Conservation (phyloP, 35 echinoderm and acorn worm genomes). For the Apostichopus parvimensis region DNA sequence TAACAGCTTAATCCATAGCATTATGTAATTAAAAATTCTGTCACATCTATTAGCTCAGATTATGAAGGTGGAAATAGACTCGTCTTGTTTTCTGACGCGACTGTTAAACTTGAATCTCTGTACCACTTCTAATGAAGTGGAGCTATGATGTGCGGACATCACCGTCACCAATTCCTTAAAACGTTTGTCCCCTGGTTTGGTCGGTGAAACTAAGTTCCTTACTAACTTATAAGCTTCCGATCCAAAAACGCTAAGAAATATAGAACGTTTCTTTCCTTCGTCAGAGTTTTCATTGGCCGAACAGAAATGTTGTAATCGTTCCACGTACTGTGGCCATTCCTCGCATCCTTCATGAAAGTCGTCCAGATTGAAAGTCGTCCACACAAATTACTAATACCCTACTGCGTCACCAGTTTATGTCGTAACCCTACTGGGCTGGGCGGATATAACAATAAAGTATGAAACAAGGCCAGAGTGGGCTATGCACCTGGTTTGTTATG, state of each 20-base stretch:
- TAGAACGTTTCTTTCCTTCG: conserved; percentile 27
- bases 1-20: conserved; percentile 65
- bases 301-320: conserved; percentile 56
- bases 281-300: conserved; percentile 57
- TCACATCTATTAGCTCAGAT: conserved; percentile 56
- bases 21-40: conserved; percentile 18
- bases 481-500: too few species aligned
- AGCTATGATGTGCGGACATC: conserved; percentile 54
- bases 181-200: conserved; percentile 44
- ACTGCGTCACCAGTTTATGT: too few species aligned
- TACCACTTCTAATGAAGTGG: conserved; percentile 56
- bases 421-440: too few species aligned
- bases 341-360: neutral
- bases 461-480: too few species aligned
- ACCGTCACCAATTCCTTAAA: conserved; percentile 51
- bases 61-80: conserved; percentile 63
- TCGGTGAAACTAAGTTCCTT: conserved; percentile 53
- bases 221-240: conserved; percentile 43
- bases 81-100: conserved; percentile 24
- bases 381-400: too few species aligned
- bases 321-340: conserved; percentile 50
- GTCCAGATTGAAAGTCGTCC: too few species aligned
- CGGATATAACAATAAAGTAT: too few species aligned
- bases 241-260: conserved; percentile 48
- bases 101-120: conserved; percentile 70